Conservation (phyloP, 2,113 vertebrate genomes). For the Thunnus maccoyii region DNA sequence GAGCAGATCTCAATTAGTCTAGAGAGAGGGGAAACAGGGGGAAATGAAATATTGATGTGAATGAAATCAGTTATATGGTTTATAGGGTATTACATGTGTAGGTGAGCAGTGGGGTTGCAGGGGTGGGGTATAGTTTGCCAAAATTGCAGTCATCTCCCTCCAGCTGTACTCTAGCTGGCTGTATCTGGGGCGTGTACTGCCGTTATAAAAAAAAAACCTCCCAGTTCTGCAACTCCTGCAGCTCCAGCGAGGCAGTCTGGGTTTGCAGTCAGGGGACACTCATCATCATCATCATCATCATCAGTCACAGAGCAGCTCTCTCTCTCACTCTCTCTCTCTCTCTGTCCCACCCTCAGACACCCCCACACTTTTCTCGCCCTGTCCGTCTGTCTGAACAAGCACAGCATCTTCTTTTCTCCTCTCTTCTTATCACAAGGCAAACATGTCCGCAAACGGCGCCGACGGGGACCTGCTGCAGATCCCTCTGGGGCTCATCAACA, state of each 20-base stretch:
- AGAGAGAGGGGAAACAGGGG: neutral
- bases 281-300: slow-evolving; percentile 41
- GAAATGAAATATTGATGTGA: neutral
- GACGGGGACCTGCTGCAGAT: slow-evolving; percentile 92
- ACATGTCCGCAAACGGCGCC: slow-evolving; percentile 89
- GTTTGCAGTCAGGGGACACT: slow-evolving; percentile 59
- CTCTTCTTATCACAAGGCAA: slow-evolving; percentile 43
- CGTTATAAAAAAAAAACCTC: slow-evolving; percentile 12
- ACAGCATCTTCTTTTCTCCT: slow-evolving; percentile 11
- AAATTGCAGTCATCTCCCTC: slow-evolving; percentile 42
- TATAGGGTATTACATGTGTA: neutral
- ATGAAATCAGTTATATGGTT: neutral
- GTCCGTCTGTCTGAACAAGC: neutral
- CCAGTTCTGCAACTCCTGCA: slow-evolving; percentile 54
- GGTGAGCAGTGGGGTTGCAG: neutral
- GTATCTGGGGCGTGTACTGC: slow-evolving; percentile 62
- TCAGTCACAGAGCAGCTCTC: slow-evolving; percentile 33
- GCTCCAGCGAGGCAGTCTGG: slow-evolving; percentile 45
- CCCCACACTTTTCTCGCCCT: neutral
- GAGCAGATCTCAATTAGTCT: slow-evolving; percentile 39
- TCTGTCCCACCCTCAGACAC: slow-evolving; percentile 29
- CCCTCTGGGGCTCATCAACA: slow-evolving; percentile 95
- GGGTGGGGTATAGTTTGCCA: slow-evolving; percentile 30
- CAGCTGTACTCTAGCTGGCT: slow-evolving; percentile 39
- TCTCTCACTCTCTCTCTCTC: slow-evolving; percentile 6